Evolutionary conservation across 2,888 invertebrate species (phyloP).

Genomic region (Harpagoxenus sublaevis): DNA sequence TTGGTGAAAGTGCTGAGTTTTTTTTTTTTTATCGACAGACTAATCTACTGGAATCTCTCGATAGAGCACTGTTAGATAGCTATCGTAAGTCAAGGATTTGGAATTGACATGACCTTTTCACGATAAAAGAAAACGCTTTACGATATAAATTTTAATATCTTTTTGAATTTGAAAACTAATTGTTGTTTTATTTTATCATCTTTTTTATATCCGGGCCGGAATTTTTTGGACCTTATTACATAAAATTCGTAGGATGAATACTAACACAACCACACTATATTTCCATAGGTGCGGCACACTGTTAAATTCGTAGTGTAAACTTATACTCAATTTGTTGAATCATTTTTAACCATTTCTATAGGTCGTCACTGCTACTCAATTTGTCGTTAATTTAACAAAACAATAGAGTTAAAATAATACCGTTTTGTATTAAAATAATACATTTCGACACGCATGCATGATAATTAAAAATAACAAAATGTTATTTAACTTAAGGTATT

Average conservation of each 20-base stretch:
- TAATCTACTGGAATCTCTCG: slow-evolving; percentile 45
- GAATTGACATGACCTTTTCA: neutral
- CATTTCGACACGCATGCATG: no score
- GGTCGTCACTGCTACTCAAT: no score
- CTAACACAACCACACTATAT: neutral
- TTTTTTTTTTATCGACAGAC: slow-evolving; percentile 25
- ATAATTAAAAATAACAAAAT: no score
- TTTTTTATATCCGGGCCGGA: neutral
- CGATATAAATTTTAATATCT: neutral
- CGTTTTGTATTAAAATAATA: no score
- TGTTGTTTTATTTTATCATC: neutral
- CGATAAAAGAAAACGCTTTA: neutral
- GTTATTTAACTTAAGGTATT: no score
- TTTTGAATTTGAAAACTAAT: neutral
- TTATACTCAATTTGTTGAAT: no score
- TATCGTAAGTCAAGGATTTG: slow-evolving; percentile 10
- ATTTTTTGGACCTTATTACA: neutral
- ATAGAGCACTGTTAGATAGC: neutral
- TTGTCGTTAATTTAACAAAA: no score
- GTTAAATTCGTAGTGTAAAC: no score
- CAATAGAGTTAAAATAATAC: no score
- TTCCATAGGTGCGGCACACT: neutral
- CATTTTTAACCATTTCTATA: no score
- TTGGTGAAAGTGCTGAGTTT: neutral
- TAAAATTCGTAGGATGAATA: neutral